Base-by-base conservation (phyloP, 2,797 vertebrate species). In the Hypotaenidia philippensis region DNA sequence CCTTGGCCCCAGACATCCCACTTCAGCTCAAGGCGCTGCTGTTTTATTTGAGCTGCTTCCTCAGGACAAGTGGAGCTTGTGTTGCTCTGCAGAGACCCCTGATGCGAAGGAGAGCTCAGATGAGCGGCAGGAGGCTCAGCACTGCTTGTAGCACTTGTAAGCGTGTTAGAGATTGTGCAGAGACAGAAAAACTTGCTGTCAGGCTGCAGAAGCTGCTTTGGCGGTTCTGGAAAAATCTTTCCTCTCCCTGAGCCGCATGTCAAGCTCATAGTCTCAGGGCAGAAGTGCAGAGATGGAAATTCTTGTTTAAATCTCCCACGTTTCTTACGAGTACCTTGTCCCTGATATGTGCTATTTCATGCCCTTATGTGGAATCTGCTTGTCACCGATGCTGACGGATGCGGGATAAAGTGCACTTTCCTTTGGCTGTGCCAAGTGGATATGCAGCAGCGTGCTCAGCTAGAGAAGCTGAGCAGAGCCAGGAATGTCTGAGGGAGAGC, bases 331-430 rank as follows among this genome's bases (percentile, higher is more conserved):
- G 60, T 44, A 95, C 90, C 93, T 94, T 91, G 83, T 85, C 84
- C 74, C 75, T 60, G 71, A 32, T 47, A 71, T 18, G 75, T 93
- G 71, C 69, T 80, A 1, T 91, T 96, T 86, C 92, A 92, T 96
- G 92, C 92, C 95, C 93, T 92, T 96, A 91, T 93, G 95, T 94
- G 95, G 95, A 96, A 83, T 96, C 56, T 86, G 90, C 92, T 77
- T 90, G 92, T 97, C 92, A 75, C 64, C 2, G 25, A 64, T 91
- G 81, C 90, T 95, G 95, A 93, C 22, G 6, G 93, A 92, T 94
- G 92, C 93, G 83, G 94, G 87, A 96, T 96, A 87, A 94, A 96
- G 82, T 83, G 90, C 86, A 80, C 90, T 94, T 97, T 95, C 96
- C 95, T 94, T 50, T 82, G 68, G 36, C 89, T 77, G 17, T 96